Conservation (phyloP, 2,113 vertebrate genomes). For the Macrotus californicus region DNA sequence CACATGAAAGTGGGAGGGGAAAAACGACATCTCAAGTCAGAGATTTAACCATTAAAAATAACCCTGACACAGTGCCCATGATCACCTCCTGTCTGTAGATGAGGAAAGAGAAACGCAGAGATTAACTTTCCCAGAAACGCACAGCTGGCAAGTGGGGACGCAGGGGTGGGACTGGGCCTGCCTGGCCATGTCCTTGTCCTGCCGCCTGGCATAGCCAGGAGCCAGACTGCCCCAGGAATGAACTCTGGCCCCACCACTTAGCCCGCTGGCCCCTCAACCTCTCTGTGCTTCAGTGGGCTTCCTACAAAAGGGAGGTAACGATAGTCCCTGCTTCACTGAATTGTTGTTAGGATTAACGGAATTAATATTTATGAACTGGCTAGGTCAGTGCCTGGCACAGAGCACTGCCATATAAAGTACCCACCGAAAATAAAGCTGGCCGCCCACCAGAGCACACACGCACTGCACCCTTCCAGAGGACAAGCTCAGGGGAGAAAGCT, state of each 20-base stretch:
- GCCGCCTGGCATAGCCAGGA: background rate
- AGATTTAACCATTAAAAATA: background rate
- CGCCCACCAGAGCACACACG: background rate
- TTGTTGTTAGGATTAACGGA: background rate
- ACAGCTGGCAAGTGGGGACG: no score
- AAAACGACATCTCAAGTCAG: background rate
- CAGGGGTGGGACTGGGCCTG: background rate
- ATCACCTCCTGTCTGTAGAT: background rate
- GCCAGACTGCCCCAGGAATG: background rate
- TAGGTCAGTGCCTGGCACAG: background rate
- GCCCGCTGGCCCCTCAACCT: background rate
- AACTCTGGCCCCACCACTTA: background rate
- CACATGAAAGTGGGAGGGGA: background rate
- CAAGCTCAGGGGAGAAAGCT: background rate
- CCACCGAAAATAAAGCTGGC: background rate
- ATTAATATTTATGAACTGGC: background rate
- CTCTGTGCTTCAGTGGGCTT: background rate
- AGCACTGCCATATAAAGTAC: background rate
- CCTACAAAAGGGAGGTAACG: background rate
- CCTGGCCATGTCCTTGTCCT: background rate
- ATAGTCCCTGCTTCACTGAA: background rate
- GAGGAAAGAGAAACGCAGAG: background rate
- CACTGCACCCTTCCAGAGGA: background rate
- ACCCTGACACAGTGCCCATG: background rate
- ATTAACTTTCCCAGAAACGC: background rate